phyloP scores from a whole-genome alignment of 2,888 invertebrate genomes.

The Girardia tigrina region DNA sequence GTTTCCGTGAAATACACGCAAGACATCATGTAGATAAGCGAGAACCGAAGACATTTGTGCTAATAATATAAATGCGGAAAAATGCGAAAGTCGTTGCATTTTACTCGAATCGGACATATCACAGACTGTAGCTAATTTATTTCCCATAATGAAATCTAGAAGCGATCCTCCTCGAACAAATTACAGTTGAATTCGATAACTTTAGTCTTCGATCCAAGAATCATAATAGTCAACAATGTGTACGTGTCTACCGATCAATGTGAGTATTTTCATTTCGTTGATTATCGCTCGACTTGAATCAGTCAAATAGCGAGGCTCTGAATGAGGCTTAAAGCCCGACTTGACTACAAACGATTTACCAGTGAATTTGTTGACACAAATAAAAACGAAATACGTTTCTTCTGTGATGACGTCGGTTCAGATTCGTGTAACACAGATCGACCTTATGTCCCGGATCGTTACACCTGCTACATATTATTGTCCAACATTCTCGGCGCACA shows the following conservation, averaged over 20 bases:
- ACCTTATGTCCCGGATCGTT: too few relatives aligned
- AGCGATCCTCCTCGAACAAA: background rate
- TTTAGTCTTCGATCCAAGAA: conserved; percentile 4
- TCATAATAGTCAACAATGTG: background rate
- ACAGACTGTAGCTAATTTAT: background rate
- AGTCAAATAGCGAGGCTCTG: background rate
- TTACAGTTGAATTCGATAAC: background rate
- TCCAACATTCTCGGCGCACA: too few relatives aligned
- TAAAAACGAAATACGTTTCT: too few relatives aligned
- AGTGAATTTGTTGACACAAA: background rate
- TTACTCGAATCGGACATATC: background rate
- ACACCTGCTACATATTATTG: too few relatives aligned
- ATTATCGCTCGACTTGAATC: background rate
- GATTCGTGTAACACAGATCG: too few relatives aligned
- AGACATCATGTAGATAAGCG: background rate
- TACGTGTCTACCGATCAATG: background rate
- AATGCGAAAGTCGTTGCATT: background rate
- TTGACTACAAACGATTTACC: background rate
- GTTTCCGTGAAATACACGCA: conserved; percentile 27
- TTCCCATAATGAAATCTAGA: background rate
- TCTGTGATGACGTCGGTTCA: too few relatives aligned
- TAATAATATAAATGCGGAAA: background rate
- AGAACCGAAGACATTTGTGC: background rate
- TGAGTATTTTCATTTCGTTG: background rate
- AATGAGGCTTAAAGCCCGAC: conserved; percentile 3